Evolutionary conservation across 2,113 vertebrate genomes (phyloP), one percentile per base, ranked within the genome.

Genomic region (Nothobranchius kuhntae): DNA sequence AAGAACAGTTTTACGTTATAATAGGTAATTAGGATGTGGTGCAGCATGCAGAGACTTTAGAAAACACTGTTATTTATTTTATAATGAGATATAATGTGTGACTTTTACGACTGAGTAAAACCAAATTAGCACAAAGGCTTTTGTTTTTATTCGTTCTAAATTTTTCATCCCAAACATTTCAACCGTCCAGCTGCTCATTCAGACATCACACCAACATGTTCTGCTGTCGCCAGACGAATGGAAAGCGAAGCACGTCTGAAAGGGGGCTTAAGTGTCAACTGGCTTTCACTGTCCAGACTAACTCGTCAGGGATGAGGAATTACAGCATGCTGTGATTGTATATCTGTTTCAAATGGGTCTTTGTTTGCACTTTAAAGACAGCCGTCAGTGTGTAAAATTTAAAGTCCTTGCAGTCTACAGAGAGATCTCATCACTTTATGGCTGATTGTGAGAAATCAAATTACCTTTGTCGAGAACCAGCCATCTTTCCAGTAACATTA

Each of bases 201-300:
- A 61, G 57, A 45, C 21, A 45, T 13, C 21, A 24, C 15, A 9
- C 36, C 38, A 9, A 42, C 12, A 44, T 11, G 9, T 13, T 21
- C 10, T 40, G 40, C 21, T 13, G n/a, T n/a, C 38, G 11, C 3
- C 40, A 61, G 12, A 59, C 24, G 13, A 44, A 24, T 24, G 12
- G 17, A 59, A 59, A 44, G 58, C 24, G 30, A 61, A 61, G 42
- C 21, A 60, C 14, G 3, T 60, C 44, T 61, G 13, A 47, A 47
- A 46, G 13, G 8, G 30, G 42, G 44, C 13, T 47, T 47, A 44
- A 40, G 24, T 47, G 58, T 24, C 11, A 44, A 26, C 40, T 42
- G 38, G n/a, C 5, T 9, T 8, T 59, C 15, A 26, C 42, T 46
- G 7, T 38, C 14, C 51, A 53, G 21, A 26, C 21, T 9, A 36